phyloP scores from a whole-genome alignment of 2,888 invertebrate genomes.

The Microctonus hyperodae region DNA sequence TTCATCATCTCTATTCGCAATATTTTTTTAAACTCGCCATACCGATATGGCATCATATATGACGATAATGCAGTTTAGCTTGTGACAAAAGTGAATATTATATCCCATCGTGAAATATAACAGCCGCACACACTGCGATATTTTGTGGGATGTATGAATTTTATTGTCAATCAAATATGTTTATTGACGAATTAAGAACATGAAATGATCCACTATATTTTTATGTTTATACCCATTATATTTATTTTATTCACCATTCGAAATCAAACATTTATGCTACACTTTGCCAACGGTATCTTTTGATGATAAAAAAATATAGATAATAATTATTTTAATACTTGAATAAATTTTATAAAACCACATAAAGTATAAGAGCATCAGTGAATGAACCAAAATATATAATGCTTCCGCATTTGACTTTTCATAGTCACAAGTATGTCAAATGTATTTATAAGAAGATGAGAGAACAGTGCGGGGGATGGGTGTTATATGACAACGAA shows the following conservation, averaged over 20 bases:
- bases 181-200: constrained; percentile 53
- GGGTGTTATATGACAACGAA: background rate
- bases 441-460: background rate
- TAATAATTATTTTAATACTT: background rate
- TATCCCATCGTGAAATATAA: constrained; percentile 4
- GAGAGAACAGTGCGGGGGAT: background rate
- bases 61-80: background rate
- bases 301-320: background rate
- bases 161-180: constrained; percentile 51
- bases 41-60: background rate
- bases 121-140: background rate
- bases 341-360: background rate
- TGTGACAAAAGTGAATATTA: constrained; percentile 12
- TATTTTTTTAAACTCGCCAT: background rate
- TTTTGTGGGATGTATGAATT: constrained; percentile 32
- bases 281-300: too few species aligned
- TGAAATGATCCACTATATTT: constrained; percentile 29
- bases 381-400: constrained; percentile 3
- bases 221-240: constrained; percentile 19
- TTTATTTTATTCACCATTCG: background rate
- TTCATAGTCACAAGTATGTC: constrained; percentile 13
- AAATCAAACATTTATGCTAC: too few species aligned
- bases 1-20: background rate
- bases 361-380: too few species aligned
- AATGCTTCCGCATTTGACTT: background rate